Conservation (phyloP, 2,113 vertebrate species). For the Hippocampus abdominalis region DNA sequence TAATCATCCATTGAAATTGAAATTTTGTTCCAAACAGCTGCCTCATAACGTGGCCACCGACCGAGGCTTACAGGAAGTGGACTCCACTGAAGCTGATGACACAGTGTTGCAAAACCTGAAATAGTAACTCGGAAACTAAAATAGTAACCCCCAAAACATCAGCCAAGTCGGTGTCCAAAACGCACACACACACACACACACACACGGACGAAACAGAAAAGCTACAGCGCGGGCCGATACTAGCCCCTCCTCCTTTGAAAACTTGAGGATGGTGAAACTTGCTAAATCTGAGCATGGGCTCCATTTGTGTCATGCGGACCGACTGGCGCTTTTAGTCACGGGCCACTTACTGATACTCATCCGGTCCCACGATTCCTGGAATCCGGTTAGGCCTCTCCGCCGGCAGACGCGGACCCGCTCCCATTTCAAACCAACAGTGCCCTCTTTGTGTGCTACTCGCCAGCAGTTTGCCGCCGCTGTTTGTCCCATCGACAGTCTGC, state of each 20-base stretch:
- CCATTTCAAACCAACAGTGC: constrained; percentile 45
- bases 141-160: not conserved
- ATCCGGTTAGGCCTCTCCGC: not conserved
- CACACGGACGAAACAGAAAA: not conserved
- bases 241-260: constrained; percentile 37
- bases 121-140: not conserved
- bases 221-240: constrained; percentile 43
- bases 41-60: not conserved
- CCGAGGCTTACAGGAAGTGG: not conserved
- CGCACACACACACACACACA: not conserved
- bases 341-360: constrained; percentile 25
- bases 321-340: constrained; percentile 36
- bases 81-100: not conserved
- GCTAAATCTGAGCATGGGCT: constrained; percentile 56
- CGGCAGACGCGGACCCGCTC: constrained; percentile 26
- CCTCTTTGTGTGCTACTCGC: constrained; percentile 28
- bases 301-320: constrained; percentile 41
- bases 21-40: too few species aligned
- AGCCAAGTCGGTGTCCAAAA: not conserved
- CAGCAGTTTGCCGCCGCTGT: constrained; percentile 35
- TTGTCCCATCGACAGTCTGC: constrained; percentile 19
- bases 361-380: constrained; percentile 7
- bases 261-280: constrained; percentile 42
- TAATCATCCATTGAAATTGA: too few species aligned
- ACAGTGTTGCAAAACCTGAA: not conserved